Base-by-base conservation (phyloP, 2,113 vertebrate genomes). In the Solenodon paradoxus region DNA sequence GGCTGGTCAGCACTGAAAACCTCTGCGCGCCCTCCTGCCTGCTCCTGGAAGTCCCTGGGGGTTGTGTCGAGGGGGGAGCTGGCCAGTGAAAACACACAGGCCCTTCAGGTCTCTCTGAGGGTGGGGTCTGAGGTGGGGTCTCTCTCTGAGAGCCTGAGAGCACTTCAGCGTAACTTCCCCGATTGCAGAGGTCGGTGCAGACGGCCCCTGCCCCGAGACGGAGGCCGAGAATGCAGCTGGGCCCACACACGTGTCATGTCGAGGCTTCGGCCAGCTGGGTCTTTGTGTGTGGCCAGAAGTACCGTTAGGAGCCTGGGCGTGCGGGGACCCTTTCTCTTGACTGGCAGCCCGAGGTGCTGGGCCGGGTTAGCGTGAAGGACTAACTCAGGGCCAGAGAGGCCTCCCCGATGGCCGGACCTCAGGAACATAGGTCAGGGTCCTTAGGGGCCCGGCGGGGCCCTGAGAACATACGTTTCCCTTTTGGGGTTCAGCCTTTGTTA, bases 351-450 rank as follows among this genome's bases (percentile, higher is more conserved):
- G 1, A 49, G 38, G 49, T 40, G 40, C 57, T n/a, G 30, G 59
- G 13, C 10, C 0, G 3, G 42, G 20, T n/a, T 35, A 30, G 19
- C 9, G 26, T 32, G 32, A 55, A 49, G 69, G 19, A 3, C 15
- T 38, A 17, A 22, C 30, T 55, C 28, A 1, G 57, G 9, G 17
- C n/a, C n/a, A 6, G 32, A 66, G 42, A 57, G 30, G 78, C 38
- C 26, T 17, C 78, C 61, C 28, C 0, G 7, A 26, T 49, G 11
- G 8, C 0, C 0, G 30, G 10, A 5, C 15, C n/a, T 42, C 7
- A 35, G 53, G 69, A 42, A 19, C 7, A 13, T 7, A 32, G 40
- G 30, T 51, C 22, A 38, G 42, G 38, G 63, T 63, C 59, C 19
- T 9, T 28, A 53, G 12, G 24, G 16, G 13, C 15, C 0, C 1